Conservation (phyloP, 2,113 vertebrate genomes). For the Bujurquina vittata region DNA sequence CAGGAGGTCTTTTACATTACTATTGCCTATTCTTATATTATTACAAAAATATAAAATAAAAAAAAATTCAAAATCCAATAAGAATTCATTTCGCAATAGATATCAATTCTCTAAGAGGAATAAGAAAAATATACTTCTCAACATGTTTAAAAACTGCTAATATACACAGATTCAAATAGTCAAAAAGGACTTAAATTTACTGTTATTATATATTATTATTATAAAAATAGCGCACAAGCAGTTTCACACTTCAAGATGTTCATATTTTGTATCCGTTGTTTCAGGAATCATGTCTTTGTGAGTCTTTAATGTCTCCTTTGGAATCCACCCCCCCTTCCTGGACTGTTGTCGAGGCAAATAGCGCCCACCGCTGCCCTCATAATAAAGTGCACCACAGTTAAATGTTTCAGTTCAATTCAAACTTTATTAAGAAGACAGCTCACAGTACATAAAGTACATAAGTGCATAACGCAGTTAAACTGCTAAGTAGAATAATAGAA, state of each 20-base stretch:
- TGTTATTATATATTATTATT: not conserved
- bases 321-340: not conserved
- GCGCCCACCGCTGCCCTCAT: not conserved
- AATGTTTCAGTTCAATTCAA: not conserved
- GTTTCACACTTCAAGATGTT: not conserved
- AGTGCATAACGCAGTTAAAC: not conserved
- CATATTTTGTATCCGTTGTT: not conserved
- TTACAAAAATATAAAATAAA: not conserved
- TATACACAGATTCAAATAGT: no score
- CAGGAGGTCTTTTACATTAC: no score
- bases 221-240: not conserved
- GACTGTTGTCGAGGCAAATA: not conserved
- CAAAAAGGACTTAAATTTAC: no score
- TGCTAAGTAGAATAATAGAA: not conserved
- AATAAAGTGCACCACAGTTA: not conserved
- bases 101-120: no score
- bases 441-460: no score
- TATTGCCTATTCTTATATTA: not conserved
- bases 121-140: no score
- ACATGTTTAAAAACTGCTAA: no score
- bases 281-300: not conserved
- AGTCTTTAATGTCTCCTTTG: not conserved
- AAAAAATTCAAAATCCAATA: not conserved
- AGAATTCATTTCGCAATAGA: not conserved
- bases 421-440: not conserved